A percentile compares a stretch with the other conserved stretches of the same genome.
These are phyloP conservation scores for Paradoxurus hermaphroditus DNA, from an alignment of 2,113 vertebrate genomes.

Conservation along the genomic window DNA sequence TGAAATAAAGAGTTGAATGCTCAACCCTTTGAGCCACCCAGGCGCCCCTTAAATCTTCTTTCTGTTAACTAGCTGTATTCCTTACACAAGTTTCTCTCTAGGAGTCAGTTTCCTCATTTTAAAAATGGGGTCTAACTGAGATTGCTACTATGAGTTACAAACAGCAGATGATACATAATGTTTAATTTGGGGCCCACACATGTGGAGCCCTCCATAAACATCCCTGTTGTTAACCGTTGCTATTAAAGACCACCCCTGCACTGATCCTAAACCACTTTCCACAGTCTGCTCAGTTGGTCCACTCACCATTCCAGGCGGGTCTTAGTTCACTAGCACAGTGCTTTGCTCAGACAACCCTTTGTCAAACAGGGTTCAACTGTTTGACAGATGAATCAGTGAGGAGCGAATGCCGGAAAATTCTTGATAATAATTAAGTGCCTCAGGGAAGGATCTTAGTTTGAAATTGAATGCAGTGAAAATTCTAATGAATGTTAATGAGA, in stretches of 20 bases:
- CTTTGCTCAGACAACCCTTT: neutral
- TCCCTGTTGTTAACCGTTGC: no score
- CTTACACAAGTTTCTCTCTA: neutral
- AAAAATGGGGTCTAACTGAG: neutral
- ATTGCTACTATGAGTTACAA: neutral
- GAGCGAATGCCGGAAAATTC: neutral
- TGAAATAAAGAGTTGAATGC: no score
- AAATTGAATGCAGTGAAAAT: constrained; percentile 44
- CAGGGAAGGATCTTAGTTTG: constrained; percentile 38
- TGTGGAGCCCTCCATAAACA: neutral
- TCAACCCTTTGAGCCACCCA: no score
- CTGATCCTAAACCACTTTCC: neutral
- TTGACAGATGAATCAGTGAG: neutral
- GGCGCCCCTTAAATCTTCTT: neutral
- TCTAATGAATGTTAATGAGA: constrained; percentile 65
- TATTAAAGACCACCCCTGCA: no score
- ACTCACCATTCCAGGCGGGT: neutral
- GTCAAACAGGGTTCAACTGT: neutral
- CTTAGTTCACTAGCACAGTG: neutral
- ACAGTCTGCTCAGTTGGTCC: neutral
- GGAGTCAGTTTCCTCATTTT: neutral
- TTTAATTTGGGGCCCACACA: neutral
- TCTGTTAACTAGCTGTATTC: neutral
- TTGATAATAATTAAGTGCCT: constrained; percentile 54
- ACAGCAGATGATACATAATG: neutral